A percentile compares a stretch with the other conserved stretches of the same genome.
These are phyloP conservation scores for Ormia ochracea DNA, from an alignment of 2,888 invertebrate species.

Conservation along the genomic window DNA sequence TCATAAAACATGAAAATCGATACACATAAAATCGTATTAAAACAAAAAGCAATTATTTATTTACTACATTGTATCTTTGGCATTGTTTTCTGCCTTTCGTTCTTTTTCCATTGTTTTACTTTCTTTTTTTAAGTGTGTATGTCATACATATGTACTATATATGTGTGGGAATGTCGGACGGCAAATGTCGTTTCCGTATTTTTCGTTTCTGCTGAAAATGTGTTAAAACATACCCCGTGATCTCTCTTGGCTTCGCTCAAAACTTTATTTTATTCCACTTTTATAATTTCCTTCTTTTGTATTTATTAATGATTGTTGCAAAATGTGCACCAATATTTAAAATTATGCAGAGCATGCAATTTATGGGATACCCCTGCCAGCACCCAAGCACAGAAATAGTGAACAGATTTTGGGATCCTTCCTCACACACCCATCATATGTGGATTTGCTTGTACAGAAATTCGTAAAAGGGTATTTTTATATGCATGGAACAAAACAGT, in stretches of 20 bases:
- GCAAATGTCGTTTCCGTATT: too few relatives aligned
- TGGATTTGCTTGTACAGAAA: too few relatives aligned
- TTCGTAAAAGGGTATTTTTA: too few relatives aligned
- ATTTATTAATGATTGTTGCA: conserved; percentile 44
- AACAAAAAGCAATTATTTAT: conserved; percentile 19
- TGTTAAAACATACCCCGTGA: conserved; percentile 47
- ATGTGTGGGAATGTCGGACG: too few relatives aligned
- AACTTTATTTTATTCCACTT: background rate
- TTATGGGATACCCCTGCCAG: conserved; percentile 14
- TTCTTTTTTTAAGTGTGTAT: too few relatives aligned
- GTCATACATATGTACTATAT: too few relatives aligned
- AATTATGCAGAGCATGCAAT: conserved; percentile 61
- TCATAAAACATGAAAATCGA: conserved; percentile 34
- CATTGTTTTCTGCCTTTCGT: conserved; percentile 2
- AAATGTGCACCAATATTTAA: conserved; percentile 52
- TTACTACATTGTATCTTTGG: conserved; percentile 38
- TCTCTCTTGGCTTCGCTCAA: background rate
- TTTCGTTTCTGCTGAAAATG: conserved; percentile 42
- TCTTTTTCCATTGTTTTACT: conserved; percentile 1
- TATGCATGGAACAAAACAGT: too few relatives aligned
- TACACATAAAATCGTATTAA: conserved; percentile 3
- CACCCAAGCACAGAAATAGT: background rate
- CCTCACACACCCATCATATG: background rate
- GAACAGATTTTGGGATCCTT: background rate
- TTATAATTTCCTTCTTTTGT: background rate